Conservation (phyloP, 2,113 vertebrate species). For the Strigops habroptila region DNA sequence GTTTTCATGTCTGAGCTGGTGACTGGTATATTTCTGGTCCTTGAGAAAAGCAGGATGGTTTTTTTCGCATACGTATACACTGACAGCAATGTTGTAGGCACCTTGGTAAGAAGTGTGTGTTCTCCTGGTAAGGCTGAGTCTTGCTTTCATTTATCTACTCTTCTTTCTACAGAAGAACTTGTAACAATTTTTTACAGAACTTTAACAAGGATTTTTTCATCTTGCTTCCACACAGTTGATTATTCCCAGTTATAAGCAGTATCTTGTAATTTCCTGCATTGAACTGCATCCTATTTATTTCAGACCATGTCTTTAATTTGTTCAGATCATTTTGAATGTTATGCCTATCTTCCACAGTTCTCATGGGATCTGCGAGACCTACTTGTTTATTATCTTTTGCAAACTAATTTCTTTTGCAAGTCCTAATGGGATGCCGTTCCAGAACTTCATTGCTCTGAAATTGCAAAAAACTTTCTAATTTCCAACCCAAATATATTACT, state of each 20-base stretch:
- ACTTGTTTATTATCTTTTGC: conserved; percentile 12
- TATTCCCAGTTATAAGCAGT: background rate
- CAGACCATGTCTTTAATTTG: conserved; percentile 10
- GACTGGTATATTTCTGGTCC: background rate
- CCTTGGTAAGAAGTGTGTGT: background rate
- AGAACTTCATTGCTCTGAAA: background rate
- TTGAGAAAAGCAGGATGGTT: background rate
- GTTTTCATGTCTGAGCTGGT: background rate
- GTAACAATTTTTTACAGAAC: background rate
- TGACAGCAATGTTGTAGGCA: background rate
- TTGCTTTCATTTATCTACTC: background rate
- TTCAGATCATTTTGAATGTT: background rate
- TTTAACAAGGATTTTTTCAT: background rate
- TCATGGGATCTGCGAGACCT: background rate
- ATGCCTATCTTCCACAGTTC: background rate
- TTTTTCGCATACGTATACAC: background rate
- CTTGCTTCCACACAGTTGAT: background rate
- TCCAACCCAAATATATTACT: conserved; percentile 35
- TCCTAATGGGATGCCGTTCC: conserved; percentile 7
- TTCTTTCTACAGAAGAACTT: background rate
- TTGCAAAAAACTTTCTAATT: conserved; percentile 17
- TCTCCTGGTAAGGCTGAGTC: background rate
- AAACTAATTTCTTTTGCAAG: conserved; percentile 7
- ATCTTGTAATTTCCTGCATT: background rate
- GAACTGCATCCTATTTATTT: background rate